Conservation (phyloP, 2,888 invertebrate species). For the Rotaria macrura region DNA sequence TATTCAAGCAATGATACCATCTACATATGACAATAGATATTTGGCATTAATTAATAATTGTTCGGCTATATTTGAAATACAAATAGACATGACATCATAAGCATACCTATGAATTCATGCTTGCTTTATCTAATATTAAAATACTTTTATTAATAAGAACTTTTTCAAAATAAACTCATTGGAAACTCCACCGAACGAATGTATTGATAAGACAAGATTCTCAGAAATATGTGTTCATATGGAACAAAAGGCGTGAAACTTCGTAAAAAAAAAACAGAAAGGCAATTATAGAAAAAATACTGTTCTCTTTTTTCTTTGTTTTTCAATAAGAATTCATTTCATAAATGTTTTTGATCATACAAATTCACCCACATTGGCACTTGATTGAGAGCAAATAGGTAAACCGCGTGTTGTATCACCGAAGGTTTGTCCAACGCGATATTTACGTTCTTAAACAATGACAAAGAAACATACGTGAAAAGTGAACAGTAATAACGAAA, state of each 20-base stretch:
- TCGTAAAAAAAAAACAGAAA: too few species aligned
- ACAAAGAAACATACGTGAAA: slow-evolving; percentile 20
- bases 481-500: background rate
- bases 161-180: background rate
- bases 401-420: slow-evolving; percentile 48
- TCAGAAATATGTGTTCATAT: too few species aligned
- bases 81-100: background rate
- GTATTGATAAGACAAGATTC: too few species aligned
- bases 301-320: too few species aligned
- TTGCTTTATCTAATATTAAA: background rate
- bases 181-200: background rate
- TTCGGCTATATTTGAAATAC: background rate
- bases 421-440: slow-evolving; percentile 48
- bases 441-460: slow-evolving; percentile 45
- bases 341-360: background rate
- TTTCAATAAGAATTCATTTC: background rate
- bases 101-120: background rate
- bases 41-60: background rate
- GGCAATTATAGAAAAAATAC: too few species aligned
- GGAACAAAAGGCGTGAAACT: too few species aligned
- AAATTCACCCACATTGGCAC: slow-evolving; percentile 38
- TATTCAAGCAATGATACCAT: background rate
- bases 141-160: background rate
- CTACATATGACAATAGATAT: background rate
- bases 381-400: slow-evolving; percentile 44